Base-by-base conservation (phyloP, 1,140 invertebrate species). In the Neodiprion lecontei region DNA sequence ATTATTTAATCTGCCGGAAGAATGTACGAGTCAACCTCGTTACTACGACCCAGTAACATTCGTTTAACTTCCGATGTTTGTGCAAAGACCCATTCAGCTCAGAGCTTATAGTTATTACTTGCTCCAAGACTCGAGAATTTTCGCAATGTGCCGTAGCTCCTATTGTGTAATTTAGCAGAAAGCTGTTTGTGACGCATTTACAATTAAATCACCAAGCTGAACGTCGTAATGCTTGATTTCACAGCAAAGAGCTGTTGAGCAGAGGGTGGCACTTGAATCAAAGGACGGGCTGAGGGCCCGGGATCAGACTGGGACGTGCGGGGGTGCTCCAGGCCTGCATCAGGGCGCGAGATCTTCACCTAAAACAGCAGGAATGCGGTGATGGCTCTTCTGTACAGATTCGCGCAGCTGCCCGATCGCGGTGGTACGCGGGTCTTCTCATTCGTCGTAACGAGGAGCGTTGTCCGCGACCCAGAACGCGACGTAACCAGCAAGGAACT, bases 401-500 rank as follows among this genome's bases (percentile, higher is more conserved):
- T 96, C 88, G 94, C 95, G 80, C 93, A 94, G 88, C 91, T 96
- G 72, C 93, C 94, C 82, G 96, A 96, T 89, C 91, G 95, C 81
- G 92, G 91, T 87, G 93, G 95, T 89, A 95, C 95, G 75, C 94
- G 95, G 87, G 94, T 96, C 76, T 96, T 96, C 89, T 95, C 94
- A 23, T 95, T 96, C 85, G 93, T 96, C 76, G 94, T 96, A 73
- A 96, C 94, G 40, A 91, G 93, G 78, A 94, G 92, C 69, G 94
- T 95, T 78, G 95, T 94, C 9, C 88, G 94, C 48, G 94, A 96
- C 87, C 91, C 94, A 10, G 94, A 95, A 85, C 91, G 94, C 69
- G 94, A 95, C 87, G 93, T 95, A 78, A 95, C 94, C 50, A 94
- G 93, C 76, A 95, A 95, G 86, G 95, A 96, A 83, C 94, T 96